Percentiles rank a stretch among this genome's conserved stretches.
phyloP scores from a whole-genome alignment of 2,113 vertebrate species.

The Albula glossodonta region DNA sequence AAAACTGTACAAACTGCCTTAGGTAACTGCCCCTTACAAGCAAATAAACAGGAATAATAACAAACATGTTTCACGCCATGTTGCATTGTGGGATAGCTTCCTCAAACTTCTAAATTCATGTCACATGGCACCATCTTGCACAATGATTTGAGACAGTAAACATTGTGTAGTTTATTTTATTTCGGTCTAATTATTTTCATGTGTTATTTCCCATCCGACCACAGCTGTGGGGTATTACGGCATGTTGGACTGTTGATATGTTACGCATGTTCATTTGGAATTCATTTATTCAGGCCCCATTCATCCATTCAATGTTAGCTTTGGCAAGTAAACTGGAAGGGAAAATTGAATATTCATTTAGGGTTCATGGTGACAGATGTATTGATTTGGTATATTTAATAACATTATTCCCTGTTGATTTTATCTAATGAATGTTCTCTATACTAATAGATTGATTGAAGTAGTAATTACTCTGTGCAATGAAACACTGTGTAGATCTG shows the following conservation, averaged over 20 bases:
- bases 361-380: not conserved
- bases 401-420: not conserved
- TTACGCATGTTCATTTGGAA: not conserved
- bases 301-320: constrained; percentile 7
- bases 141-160: not conserved
- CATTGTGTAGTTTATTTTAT: constrained; percentile 1
- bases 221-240: not conserved
- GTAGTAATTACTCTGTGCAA: constrained; percentile 9
- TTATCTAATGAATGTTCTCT: constrained; percentile 9
- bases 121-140: not conserved
- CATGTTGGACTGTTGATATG: not conserved
- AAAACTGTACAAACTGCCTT: constrained; percentile 1
- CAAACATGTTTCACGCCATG: not conserved
- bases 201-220: not conserved
- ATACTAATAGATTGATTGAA: constrained; percentile 7
- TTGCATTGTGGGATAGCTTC: constrained; percentile 1
- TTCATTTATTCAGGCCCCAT: not conserved
- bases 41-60: not conserved
- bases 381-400: constrained; percentile 19
- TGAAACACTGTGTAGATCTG: not conserved
- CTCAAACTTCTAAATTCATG: not conserved
- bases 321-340: not conserved
- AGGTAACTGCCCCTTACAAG: not conserved
- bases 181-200: not conserved
- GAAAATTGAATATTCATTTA: constrained; percentile 11